Evolutionary conservation across 2,113 vertebrate species (phyloP).

Genomic region (Hyaena hyaena): DNA sequence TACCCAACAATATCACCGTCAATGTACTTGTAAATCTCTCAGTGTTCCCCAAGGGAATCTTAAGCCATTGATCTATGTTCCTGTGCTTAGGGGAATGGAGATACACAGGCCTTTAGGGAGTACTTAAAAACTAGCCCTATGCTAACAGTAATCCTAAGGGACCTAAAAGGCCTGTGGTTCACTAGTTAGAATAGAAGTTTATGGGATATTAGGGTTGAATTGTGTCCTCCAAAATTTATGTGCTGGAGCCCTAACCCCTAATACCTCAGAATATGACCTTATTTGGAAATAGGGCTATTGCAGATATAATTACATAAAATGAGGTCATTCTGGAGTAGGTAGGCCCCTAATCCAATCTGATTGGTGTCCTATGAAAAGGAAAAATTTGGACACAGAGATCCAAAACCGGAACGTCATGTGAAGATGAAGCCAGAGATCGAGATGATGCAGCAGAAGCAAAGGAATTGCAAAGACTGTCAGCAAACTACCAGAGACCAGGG

Average conservation of each 20-base stretch:
- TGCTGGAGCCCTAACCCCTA: background rate
- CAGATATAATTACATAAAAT: background rate
- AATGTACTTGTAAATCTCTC: background rate
- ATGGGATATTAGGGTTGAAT: background rate
- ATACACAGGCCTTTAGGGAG: background rate
- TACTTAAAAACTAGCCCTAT: background rate
- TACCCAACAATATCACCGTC: background rate
- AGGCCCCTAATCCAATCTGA: background rate
- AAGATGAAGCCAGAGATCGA: background rate
- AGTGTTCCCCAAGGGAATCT: background rate
- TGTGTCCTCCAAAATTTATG: background rate
- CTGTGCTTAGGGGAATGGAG: background rate
- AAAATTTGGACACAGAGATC: background rate
- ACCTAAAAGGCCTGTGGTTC: background rate
- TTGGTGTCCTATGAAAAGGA: background rate
- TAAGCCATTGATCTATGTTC: background rate
- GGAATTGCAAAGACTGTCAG: background rate
- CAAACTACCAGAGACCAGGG: background rate
- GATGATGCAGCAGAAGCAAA: background rate
- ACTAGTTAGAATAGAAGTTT: conserved; percentile 29
- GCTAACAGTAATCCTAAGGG: background rate
- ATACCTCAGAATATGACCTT: background rate
- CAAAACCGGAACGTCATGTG: background rate
- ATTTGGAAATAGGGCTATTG: conserved; percentile 10
- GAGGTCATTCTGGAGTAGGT: background rate